phyloP scores from a whole-genome alignment of 2,888 invertebrate species.

The Agrotis clavis region DNA sequence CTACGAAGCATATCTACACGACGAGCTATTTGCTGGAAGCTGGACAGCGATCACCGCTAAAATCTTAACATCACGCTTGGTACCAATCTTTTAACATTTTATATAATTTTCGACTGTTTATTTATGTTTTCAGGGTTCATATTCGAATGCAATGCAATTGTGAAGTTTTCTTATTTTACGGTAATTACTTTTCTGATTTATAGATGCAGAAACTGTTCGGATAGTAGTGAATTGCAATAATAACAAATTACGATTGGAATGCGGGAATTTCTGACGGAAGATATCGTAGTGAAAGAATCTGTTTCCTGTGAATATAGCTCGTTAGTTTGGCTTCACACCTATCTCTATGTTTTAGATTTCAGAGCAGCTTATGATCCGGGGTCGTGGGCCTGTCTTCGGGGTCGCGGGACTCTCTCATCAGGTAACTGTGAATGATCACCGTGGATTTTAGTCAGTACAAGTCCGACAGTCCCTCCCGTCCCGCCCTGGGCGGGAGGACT shows the following conservation, averaged over 20 bases:
- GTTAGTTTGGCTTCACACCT: background rate
- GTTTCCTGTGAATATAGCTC: background rate
- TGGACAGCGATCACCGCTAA: constrained; percentile 52
- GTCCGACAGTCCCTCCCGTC: too few species aligned
- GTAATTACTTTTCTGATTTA: background rate
- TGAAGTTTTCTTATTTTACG: background rate
- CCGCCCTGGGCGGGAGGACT: too few species aligned
- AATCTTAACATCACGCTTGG: constrained; percentile 48
- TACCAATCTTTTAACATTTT: constrained; percentile 25
- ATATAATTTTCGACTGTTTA: background rate
- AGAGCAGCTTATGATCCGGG: background rate
- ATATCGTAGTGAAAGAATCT: background rate
- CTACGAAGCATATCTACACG: constrained; percentile 65
- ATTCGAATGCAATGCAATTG: too few species aligned
- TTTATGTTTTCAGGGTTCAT: background rate
- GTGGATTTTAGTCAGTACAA: too few species aligned
- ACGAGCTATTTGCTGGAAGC: constrained; percentile 54
- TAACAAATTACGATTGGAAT: constrained; percentile 11
- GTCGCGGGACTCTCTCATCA: too few species aligned
- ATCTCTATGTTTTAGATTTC: background rate
- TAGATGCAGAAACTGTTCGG: background rate
- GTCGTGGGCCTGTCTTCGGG: too few species aligned
- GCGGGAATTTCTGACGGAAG: constrained; percentile 1
- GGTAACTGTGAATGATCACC: too few species aligned
- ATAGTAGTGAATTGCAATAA: background rate